Conservation (phyloP, 1,140 invertebrate species). For the Lordiphosa clarofinis region DNA sequence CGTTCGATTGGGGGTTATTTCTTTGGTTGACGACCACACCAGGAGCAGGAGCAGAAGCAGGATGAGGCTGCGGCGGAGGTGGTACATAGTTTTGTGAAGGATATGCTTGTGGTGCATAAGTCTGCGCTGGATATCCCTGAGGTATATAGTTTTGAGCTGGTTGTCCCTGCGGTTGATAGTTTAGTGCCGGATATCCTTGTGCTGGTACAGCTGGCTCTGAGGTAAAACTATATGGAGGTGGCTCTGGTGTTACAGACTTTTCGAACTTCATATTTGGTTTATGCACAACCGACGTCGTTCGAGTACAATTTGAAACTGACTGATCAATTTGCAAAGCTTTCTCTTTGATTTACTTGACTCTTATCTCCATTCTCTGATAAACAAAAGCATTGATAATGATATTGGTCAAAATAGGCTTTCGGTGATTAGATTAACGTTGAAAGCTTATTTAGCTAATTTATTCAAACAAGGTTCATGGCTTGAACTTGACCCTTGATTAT, state of each 20-base stretch:
- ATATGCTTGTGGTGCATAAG: conserved; percentile 29
- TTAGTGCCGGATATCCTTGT: neutral
- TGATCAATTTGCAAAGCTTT: conserved; percentile 12
- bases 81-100: conserved; percentile 27
- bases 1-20: conserved; percentile 56
- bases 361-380: too few species aligned
- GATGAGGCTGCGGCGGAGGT: neutral
- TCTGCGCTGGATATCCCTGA: neutral
- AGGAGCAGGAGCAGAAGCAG: too few species aligned
- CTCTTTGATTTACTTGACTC: neutral
- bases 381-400: too few species aligned
- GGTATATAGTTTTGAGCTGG: conserved; percentile 16
- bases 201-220: conserved; percentile 5
- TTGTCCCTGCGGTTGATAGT: conserved; percentile 10
- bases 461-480: too few species aligned
- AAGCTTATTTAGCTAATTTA: too few species aligned
- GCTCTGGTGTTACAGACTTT: conserved; percentile 19
- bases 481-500: too few species aligned
- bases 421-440: too few species aligned
- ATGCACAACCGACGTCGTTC: neutral
- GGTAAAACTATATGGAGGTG: conserved; percentile 13
- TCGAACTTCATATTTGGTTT: conserved; percentile 23
- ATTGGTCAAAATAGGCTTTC: too few species aligned
- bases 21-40: too few species aligned
- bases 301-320: conserved; percentile 13